Base-by-base conservation (phyloP, 2,888 invertebrate genomes). In the Allygus modestus region DNA sequence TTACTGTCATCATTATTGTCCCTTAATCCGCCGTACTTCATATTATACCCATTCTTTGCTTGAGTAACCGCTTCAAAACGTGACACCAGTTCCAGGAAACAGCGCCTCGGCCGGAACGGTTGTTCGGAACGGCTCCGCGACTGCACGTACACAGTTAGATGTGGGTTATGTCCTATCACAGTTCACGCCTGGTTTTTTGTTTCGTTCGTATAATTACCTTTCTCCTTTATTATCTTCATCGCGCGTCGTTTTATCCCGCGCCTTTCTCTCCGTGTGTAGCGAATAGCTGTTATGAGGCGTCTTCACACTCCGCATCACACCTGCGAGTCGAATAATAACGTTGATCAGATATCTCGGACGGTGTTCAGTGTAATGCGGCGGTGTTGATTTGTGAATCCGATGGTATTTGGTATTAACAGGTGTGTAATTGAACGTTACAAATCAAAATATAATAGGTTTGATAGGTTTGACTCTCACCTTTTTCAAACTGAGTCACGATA, bases 161-260 rank as follows among this genome's bases (percentile, higher is more conserved):
- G 51, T 77, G 46, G 77, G 77, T 46, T 77, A 20, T 28, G 43
- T 43, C 51, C 23, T 51, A 43, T 46, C 77, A 77, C 46, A 77
- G 51, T 77, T 77, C 77, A 77, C 77, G 77, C 51, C 28, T 46
- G 46, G 77, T 46, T 51, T 77, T 77, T 77, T 51, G 51, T 77
- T 43, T 77, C 46, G 20, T 33, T 28, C 1, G 43, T 77, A 77
- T 77, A 77, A 77, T 77, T 77, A 77, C 77, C 77, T 77, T 77
- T 77, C 77, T 77, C 77, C 46, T 77, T 77, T 77, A 77, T 77
- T 77, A 77, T 77, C 77, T 77, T 77, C 77, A 77, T 77, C 77
- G 28, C 51, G 28, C 77, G 37, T 26, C 28, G 28, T 51, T 77
- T 51, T 77, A 51, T 51, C 51, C 23, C 20, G n/a, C 37, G 51